Conservation (phyloP, 2,888 invertebrate genomes). For the Morpho deidamia region DNA sequence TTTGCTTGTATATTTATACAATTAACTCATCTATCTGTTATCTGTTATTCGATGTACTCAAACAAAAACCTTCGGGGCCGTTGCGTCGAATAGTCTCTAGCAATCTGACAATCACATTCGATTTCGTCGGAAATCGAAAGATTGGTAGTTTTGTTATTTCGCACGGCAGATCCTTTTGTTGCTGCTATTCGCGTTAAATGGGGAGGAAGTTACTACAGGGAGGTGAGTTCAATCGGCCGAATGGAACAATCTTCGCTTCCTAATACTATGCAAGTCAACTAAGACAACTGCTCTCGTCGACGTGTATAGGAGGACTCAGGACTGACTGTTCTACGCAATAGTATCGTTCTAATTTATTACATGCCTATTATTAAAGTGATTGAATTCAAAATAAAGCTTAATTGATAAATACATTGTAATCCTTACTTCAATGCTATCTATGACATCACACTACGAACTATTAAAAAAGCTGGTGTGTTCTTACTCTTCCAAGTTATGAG, state of each 20-base stretch:
- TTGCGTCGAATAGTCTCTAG: background rate
- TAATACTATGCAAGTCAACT: slow-evolving; percentile 62
- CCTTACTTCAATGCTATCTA: too few relatives aligned
- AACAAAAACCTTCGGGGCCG: slow-evolving; percentile 3
- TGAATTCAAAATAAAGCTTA: too few relatives aligned
- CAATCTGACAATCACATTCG: slow-evolving; percentile 11
- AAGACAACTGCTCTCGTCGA: slow-evolving; percentile 51
- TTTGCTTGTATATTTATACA: too few relatives aligned
- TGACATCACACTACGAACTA: too few relatives aligned
- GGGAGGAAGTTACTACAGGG: slow-evolving; percentile 73
- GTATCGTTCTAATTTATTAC: too few relatives aligned
- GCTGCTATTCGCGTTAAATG: slow-evolving; percentile 75
- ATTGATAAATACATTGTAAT: too few relatives aligned
- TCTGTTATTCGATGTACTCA: background rate
- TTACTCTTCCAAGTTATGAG: too few relatives aligned
- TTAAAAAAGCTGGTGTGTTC: too few relatives aligned
- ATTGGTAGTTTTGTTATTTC: slow-evolving; percentile 75
- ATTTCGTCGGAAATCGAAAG: slow-evolving; percentile 41
- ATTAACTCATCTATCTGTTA: too few relatives aligned
- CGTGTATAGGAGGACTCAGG: slow-evolving; percentile 33
- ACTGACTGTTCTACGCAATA: background rate
- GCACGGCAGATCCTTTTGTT: slow-evolving; percentile 71
- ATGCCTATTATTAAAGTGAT: too few relatives aligned
- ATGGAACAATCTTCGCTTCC: slow-evolving; percentile 72
- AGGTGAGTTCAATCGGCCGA: slow-evolving; percentile 71